Percentiles rank a stretch among this genome's conserved stretches.
These are phyloP conservation scores for Athrips mouffetella DNA, from an alignment of 2,888 invertebrate species.

Conservation along the genomic window DNA sequence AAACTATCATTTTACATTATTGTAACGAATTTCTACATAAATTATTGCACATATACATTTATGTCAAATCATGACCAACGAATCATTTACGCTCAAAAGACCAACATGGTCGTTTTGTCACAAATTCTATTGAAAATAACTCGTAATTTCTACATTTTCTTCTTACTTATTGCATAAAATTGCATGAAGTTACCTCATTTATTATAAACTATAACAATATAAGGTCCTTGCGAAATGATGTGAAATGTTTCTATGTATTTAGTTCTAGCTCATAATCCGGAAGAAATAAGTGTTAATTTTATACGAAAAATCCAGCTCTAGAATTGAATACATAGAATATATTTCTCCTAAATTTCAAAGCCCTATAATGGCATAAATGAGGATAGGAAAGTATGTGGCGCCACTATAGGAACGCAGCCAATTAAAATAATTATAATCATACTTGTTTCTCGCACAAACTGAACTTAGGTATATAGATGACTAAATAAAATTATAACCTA, in stretches of 20 bases:
- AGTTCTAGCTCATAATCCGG: neutral
- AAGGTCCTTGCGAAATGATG: neutral
- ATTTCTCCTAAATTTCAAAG: neutral
- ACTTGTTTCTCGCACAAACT: conserved; percentile 57
- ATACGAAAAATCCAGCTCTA: neutral
- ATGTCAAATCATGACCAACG: conserved; percentile 41
- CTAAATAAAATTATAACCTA: conserved; percentile 73
- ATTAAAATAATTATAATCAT: conserved; percentile 50
- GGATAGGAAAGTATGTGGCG: conserved; percentile 60
- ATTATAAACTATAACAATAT: conserved; percentile 57
- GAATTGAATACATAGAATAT: conserved; percentile 15
- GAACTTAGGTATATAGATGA: conserved; percentile 69
- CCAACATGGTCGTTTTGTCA: conserved; percentile 40
- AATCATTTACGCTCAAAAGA: conserved; percentile 35
- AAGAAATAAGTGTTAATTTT: neutral
- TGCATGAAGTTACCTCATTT: conserved; percentile 44
- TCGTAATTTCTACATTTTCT: conserved; percentile 32
- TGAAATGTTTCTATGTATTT: neutral
- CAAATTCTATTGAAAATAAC: conserved; percentile 41
- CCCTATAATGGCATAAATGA: conserved; percentile 59
- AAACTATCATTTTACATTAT: conserved; percentile 55
- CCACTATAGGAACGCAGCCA: conserved; percentile 72
- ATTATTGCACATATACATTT: conserved; percentile 71
- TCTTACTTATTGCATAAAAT: conserved; percentile 51
- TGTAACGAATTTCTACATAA: conserved; percentile 62